Percentiles rank a stretch among this genome's conserved stretches.
phyloP scores from a whole-genome alignment of 2,797 vertebrate species.

The Gallinago nigripennis region DNA sequence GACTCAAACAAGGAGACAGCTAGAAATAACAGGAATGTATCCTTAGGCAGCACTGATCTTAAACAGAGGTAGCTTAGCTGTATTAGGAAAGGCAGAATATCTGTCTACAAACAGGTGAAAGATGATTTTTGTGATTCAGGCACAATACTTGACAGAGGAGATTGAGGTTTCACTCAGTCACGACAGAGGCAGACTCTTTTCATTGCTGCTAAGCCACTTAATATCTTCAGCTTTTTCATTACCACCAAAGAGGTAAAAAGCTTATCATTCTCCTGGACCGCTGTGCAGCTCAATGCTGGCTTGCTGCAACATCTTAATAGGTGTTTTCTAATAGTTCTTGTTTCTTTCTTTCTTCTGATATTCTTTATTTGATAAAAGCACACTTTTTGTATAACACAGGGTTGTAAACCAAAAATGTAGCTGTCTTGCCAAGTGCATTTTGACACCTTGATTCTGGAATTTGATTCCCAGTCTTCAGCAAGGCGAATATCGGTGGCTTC shows the following conservation, averaged over 20 bases:
- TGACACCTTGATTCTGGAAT: background rate
- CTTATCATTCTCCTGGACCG: background rate
- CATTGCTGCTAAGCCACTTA: background rate
- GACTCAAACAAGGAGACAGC: fast-evolving
- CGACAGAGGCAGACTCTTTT: background rate
- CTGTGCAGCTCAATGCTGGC: background rate
- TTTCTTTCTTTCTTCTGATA: background rate
- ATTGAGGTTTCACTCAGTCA: background rate
- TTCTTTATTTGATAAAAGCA: background rate
- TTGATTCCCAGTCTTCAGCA: background rate
- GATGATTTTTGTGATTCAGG: background rate
- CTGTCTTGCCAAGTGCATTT: background rate
- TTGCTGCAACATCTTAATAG: background rate
- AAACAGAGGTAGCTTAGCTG: background rate
- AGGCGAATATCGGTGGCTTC: background rate
- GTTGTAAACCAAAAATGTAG: background rate
- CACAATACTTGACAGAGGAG: slow-evolving; percentile 8
- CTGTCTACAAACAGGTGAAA: background rate
- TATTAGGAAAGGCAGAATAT: background rate
- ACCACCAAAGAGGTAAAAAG: background rate
- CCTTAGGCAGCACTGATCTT: background rate
- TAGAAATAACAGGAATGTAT: background rate
- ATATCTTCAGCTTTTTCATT: background rate
- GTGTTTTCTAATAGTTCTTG: background rate
- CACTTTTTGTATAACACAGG: background rate